Conservation (phyloP, 2,113 vertebrate species). For the Vombatus ursinus region DNA sequence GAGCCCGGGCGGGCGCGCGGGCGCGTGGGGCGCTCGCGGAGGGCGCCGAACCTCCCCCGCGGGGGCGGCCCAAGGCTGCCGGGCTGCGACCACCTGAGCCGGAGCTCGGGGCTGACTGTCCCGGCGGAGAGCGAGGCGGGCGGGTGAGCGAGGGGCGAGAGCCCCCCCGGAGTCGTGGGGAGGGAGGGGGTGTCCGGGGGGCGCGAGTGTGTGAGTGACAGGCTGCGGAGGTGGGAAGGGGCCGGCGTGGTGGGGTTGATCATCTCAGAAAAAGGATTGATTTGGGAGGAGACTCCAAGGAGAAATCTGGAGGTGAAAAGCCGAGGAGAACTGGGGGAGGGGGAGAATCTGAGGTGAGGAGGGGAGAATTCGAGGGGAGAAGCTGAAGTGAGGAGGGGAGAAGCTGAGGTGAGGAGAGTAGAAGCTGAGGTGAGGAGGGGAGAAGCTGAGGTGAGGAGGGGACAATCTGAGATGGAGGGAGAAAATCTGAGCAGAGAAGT, state of each 20-base stretch:
- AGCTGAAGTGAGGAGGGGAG: slow-evolving; percentile 32
- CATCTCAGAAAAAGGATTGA: not conserved
- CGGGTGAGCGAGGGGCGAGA: not conserved
- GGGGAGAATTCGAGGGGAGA: not conserved
- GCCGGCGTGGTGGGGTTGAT: not conserved
- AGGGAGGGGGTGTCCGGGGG: not conserved
- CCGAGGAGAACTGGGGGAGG: slow-evolving; percentile 5
- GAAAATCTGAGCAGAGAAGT: not conserved
- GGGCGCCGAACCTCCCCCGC: not conserved
- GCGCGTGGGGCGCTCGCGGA: not conserved
- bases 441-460: no score
- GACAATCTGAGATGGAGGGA: no score
- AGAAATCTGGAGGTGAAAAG: not conserved
- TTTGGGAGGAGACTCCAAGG: slow-evolving; percentile 12
- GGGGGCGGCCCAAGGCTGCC: not conserved
- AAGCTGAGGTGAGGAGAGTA: slow-evolving; percentile 52
- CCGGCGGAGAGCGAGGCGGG: not conserved
- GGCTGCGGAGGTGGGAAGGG: not conserved
- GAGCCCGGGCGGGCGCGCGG: not conserved
- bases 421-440: not conserved
- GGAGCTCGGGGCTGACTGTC: not conserved
- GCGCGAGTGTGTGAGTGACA: not conserved
- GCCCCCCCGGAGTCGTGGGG: not conserved
- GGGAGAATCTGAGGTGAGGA: slow-evolving; percentile 19
- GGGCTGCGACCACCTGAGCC: not conserved